Conservation (phyloP, 2,797 vertebrate genomes). For the Kryptopterus vitreolus region DNA sequence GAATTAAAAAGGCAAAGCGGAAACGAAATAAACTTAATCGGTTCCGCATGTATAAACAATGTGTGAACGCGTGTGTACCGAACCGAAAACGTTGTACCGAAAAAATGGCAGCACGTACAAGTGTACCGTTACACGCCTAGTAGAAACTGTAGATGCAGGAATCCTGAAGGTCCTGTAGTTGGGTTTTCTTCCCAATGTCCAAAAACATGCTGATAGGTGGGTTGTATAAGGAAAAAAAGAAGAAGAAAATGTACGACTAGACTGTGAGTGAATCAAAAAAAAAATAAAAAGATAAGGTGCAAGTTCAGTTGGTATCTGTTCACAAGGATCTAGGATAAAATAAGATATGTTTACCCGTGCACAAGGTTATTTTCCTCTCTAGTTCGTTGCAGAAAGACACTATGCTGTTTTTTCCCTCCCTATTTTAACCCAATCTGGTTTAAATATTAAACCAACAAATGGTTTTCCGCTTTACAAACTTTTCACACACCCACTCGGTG, state of each 20-base stretch:
- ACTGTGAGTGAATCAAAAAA: background rate
- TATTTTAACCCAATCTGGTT: background rate
- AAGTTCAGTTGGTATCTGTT: background rate
- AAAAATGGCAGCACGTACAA: no score
- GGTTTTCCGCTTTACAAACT: background rate
- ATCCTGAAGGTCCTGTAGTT: background rate
- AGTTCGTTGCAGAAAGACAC: background rate
- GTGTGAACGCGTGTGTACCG: no score
- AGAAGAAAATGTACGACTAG: background rate
- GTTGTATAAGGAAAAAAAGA: background rate
- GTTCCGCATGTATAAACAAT: no score
- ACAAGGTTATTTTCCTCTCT: background rate
- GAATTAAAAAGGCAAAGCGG: no score
- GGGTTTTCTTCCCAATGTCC: background rate
- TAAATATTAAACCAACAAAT: conserved; percentile 6
- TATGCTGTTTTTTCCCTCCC: background rate
- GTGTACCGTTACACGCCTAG: no score
- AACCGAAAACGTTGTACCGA: no score
- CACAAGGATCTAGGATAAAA: background rate
- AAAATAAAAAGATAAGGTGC: background rate
- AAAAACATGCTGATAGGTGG: background rate
- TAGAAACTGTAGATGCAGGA: no score
- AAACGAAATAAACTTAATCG: no score
- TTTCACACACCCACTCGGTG: conserved; percentile 2
- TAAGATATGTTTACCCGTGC: background rate